Base-by-base conservation (phyloP, 2,888 invertebrate genomes). In the Smittia aterrima region DNA sequence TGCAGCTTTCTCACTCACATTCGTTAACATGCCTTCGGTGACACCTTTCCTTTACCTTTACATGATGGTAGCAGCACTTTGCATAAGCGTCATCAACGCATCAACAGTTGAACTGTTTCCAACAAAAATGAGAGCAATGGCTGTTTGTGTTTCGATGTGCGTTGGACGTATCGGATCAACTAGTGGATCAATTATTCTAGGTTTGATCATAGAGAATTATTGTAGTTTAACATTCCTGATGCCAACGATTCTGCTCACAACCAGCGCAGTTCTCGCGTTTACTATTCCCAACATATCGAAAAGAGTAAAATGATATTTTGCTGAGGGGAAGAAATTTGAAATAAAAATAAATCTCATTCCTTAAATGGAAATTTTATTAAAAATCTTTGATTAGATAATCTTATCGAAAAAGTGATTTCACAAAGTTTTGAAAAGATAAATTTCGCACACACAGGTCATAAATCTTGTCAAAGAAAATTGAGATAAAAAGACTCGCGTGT, bases 121-220 rank as follows among this genome's bases (percentile, higher is more conserved):
- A 20, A 82, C 82, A 1, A 77, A 79, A 70, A 77, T 81, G 67
- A 79, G 84, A 76, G 84, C 81, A 16, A 83, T 83, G 83, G 83
- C 83, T 16, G 76, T 84, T 64, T 82, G 83, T n/a, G 80, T 84
- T 64, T 82, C 83, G 0, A 76, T 84, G 11, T 83, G 83, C 82
- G 80, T 81, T 76, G 84, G 84, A 27, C 77, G 83, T 75, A 77
- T 83, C 75, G 84, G 84, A 1, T 83, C 83, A 6, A 80, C 82
- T 75, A 77, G 79, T 32, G 83, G 83, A 3, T 80, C 82, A 1
- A 81, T 83, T 75, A 68, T 81, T 18, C 78, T 80, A 7, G 83
- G 83, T 53, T 78, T 78, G 2, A 74, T 84, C 18, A 79, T 84
- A 40, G 81, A 82, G 58, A 79, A 79, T 53, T 77, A 79, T 18